Conservation (phyloP, 2,888 invertebrate genomes). For the Phoenoteleia sp. region DNA sequence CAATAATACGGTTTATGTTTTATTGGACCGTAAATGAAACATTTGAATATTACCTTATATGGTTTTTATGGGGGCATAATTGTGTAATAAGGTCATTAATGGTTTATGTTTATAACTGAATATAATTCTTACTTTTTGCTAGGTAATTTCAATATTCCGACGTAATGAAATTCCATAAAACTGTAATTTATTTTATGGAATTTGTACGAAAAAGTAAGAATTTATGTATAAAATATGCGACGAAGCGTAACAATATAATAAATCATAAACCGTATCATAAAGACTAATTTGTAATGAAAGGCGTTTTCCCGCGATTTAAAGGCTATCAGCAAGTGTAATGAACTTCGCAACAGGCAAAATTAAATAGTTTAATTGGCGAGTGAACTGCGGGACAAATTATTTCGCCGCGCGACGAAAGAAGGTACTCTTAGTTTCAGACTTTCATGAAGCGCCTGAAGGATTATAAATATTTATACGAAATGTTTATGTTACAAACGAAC, state of each 20-base stretch:
- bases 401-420: neutral
- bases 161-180: no score
- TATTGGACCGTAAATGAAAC: no score
- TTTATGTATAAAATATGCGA: slow-evolving; percentile 15
- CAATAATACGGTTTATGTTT: no score
- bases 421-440: neutral
- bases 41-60: no score
- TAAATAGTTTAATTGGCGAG: slow-evolving; percentile 32
- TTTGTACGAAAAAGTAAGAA: no score
- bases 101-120: no score
- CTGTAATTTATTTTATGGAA: no score
- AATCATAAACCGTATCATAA: slow-evolving; percentile 11
- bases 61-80: no score
- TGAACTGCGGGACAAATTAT: slow-evolving; percentile 11
- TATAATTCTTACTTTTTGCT: no score
- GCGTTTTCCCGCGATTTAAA: neutral
- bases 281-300: slow-evolving; percentile 6
- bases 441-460: neutral
- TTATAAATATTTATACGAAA: slow-evolving; percentile 31
- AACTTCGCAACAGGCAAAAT: neutral
- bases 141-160: no score
- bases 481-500: neutral
- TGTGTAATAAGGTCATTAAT: no score
- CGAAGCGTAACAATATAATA: neutral
- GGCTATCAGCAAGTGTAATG: slow-evolving; percentile 18